Conservation (phyloP, 2,888 invertebrate genomes). For the Xanthorhoe spadicearia region DNA sequence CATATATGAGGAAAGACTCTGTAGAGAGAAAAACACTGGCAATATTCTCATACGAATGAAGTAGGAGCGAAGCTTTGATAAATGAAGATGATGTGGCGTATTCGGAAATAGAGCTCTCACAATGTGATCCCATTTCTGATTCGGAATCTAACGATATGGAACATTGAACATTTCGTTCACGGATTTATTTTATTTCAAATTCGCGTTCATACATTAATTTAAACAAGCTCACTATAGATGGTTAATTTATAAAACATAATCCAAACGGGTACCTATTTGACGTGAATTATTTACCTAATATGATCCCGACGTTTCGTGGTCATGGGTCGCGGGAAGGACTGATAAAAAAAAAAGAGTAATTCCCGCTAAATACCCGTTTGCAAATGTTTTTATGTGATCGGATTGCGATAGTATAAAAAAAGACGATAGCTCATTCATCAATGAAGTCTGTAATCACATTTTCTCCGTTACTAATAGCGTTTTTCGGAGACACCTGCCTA, state of each 20-base stretch:
- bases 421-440: background rate
- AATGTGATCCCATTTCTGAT: slow-evolving; percentile 36
- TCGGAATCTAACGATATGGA: slow-evolving; percentile 30
- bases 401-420: too few species aligned
- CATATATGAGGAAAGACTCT: slow-evolving; percentile 2
- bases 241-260: too few species aligned
- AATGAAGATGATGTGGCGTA: slow-evolving; percentile 35
- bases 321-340: too few species aligned
- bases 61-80: slow-evolving; percentile 33
- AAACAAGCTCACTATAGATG: too few species aligned
- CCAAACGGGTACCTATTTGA: too few species aligned
- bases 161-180: slow-evolving; percentile 27
- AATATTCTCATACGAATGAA: slow-evolving; percentile 24
- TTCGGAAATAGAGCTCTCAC: slow-evolving; percentile 35
- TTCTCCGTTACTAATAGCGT: slow-evolving; percentile 7
- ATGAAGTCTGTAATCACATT: background rate
- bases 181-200: slow-evolving; percentile 26
- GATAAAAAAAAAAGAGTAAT: too few species aligned
- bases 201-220: background rate
- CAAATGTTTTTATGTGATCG: too few species aligned
- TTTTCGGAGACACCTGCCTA: slow-evolving; percentile 41
- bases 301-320: too few species aligned
- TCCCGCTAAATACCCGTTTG: background rate
- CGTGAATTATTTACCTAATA: too few species aligned
- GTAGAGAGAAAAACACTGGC: slow-evolving; percentile 14